phyloP scores from a whole-genome alignment of 1,140 invertebrate genomes.

The Zaprionus lachaisei region DNA sequence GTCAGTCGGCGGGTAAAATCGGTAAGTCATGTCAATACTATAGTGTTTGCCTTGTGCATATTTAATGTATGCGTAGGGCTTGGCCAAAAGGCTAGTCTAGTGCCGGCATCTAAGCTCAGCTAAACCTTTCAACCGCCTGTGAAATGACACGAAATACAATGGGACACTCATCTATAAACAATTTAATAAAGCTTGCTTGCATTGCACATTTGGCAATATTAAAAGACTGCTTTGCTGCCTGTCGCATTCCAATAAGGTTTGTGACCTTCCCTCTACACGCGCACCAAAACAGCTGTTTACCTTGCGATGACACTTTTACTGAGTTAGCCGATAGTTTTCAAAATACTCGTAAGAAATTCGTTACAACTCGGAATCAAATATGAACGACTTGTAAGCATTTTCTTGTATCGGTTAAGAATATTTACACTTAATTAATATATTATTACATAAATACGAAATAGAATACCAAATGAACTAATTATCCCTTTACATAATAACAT shows the following conservation, averaged over 20 bases:
- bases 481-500: not conserved
- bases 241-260: conserved; percentile 67
- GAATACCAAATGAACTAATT: no score
- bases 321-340: conserved; percentile 33
- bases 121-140: not conserved
- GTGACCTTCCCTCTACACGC: conserved; percentile 61
- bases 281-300: conserved; percentile 58
- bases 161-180: not conserved
- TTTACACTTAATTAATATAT: no score
- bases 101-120: not conserved
- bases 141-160: not conserved
- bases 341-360: conserved; percentile 4
- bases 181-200: not conserved
- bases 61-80: conserved; percentile 5
- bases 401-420: no score
- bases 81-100: not conserved
- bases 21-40: conserved; percentile 59
- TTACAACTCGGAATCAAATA: conserved; percentile 3
- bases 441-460: no score
- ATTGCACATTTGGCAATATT: conserved; percentile 36
- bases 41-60: conserved; percentile 18
- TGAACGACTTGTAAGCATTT: not conserved
- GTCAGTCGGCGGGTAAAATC: conserved; percentile 81
- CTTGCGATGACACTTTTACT: conserved; percentile 48
- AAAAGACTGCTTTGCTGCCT: conserved; percentile 27